These are phyloP conservation scores for Cryptosula pallasiana DNA, from an alignment of 2,888 invertebrate genomes.

Conservation along the genomic window DNA sequence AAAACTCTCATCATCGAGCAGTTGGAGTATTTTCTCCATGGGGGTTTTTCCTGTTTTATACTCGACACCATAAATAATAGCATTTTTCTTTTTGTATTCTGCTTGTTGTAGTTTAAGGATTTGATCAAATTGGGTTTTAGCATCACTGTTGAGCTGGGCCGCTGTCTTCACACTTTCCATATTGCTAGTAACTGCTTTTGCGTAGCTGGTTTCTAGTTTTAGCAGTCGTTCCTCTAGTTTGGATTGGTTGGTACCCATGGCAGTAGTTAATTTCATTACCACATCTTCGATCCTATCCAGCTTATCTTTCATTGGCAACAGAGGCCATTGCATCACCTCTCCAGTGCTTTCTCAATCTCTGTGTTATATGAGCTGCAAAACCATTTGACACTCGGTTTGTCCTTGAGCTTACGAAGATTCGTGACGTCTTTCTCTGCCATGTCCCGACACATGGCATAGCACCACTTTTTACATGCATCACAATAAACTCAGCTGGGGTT, in stretches of 20 bases:
- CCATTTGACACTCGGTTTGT: not conserved
- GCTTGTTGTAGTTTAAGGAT: not conserved
- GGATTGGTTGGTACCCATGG: not conserved
- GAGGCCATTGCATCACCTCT: too few species aligned
- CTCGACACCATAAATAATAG: not conserved
- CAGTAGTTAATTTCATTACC: not conserved
- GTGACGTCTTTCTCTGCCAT: not conserved
- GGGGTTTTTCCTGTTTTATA: not conserved
- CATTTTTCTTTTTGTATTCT: not conserved
- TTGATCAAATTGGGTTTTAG: not conserved
- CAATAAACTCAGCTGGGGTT: not conserved
- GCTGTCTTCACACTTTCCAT: not conserved
- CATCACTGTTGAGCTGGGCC: not conserved
- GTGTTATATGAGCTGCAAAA: not conserved
- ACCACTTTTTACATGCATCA: not conserved
- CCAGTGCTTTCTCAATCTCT: not conserved
- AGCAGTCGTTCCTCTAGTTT: not conserved
- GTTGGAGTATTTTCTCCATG: not conserved
- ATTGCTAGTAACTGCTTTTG: not conserved
- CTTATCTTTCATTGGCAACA: not conserved
- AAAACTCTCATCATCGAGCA: not conserved
- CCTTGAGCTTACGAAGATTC: not conserved
- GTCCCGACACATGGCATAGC: not conserved
- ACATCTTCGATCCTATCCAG: not conserved
- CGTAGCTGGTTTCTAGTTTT: not conserved